Conservation (phyloP, 2,113 vertebrate species). For the Tamias sibiricus region DNA sequence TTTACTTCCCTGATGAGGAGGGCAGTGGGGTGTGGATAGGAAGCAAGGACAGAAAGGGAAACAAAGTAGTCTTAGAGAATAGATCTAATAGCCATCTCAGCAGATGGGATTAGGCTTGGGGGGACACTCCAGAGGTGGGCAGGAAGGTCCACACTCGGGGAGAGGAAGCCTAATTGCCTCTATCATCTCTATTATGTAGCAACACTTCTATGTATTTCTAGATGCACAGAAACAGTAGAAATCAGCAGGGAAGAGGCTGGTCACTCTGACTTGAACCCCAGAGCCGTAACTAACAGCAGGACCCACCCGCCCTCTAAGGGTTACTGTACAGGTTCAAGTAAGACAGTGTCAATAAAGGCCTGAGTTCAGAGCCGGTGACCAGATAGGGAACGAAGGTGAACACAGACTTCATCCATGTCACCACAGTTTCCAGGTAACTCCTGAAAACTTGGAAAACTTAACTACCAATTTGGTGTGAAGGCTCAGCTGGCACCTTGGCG, state of each 20-base stretch:
- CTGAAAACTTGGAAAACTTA: neutral
- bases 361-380: neutral
- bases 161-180: neutral
- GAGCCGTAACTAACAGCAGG: too few species aligned
- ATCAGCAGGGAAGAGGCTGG: too few species aligned
- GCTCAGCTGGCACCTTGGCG: fast-evolving
- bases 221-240: too few species aligned
- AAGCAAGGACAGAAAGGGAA: neutral
- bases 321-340: neutral
- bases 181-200: too few species aligned
- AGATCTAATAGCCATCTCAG: neutral
- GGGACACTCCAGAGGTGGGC: neutral
- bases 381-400: neutral
- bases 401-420: neutral
- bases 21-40: neutral
- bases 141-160: neutral
- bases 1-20: neutral
- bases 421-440: neutral
- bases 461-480: fast-evolving
- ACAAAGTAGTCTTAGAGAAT: fast-evolving
- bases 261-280: too few species aligned
- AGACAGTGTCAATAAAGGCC: neutral
- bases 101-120: too few species aligned
- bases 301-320: too few species aligned
- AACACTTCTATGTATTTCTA: neutral